These are phyloP conservation scores for Rhagologus leucostigma DNA, from an alignment of 2,113 vertebrate species.

Conservation along the genomic window DNA sequence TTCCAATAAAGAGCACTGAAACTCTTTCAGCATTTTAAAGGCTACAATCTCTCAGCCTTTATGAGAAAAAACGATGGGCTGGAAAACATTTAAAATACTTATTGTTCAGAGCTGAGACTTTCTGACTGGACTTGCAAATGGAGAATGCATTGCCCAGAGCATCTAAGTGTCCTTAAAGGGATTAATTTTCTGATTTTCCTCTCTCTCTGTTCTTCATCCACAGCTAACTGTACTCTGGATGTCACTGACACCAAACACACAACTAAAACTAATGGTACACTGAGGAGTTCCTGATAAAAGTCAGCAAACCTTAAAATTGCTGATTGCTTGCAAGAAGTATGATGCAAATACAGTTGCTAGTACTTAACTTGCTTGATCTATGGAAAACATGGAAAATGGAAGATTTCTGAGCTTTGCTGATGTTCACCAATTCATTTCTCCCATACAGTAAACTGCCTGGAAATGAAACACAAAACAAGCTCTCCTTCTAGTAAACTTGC, in stretches of 20 bases:
- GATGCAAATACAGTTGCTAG: background rate
- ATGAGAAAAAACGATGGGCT: background rate
- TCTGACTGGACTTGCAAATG: background rate
- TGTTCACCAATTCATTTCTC: background rate
- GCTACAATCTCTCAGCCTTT: conserved; percentile 8
- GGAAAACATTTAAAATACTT: background rate
- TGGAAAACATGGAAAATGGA: background rate
- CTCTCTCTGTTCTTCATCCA: background rate
- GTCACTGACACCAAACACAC: background rate
- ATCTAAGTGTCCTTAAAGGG: background rate
- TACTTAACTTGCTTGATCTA: background rate
- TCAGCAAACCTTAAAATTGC: background rate
- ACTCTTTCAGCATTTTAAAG: conserved; percentile 56
- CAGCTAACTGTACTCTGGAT: background rate
- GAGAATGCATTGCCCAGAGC: background rate
- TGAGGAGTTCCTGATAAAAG: background rate
- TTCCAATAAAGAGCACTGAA: conserved; percentile 50
- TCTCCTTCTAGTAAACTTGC: background rate
- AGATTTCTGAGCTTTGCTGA: background rate
- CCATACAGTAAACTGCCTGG: background rate
- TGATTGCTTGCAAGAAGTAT: background rate
- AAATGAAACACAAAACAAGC: background rate
- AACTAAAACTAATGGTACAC: background rate
- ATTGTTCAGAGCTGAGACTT: background rate
- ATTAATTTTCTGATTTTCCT: background rate